Base-by-base conservation (phyloP, 2,797 vertebrate genomes). In the Leuciscus waleckii region DNA sequence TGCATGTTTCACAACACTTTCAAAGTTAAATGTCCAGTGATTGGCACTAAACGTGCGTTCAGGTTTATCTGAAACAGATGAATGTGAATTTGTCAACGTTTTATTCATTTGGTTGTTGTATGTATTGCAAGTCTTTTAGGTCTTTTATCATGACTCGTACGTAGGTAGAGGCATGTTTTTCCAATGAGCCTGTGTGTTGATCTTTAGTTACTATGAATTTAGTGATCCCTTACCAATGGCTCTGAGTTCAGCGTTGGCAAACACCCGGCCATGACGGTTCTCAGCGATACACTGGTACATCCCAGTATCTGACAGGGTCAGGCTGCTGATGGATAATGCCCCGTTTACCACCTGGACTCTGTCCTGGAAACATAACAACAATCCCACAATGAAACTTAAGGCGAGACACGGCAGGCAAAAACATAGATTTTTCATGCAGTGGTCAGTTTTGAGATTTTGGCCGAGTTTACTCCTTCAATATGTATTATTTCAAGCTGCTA, bases 281-380 rank as follows among this genome's bases (percentile, higher is more conserved):
- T 98, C 97, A 0, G 98, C 97, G 74, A 98, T 94, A 7, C 98
- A 99, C 91, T 99, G 98, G 90, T 99, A 99, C 97, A 99, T 98
- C 78, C 97, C 98, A 0, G 97, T 96, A 7, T 99, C 98, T 0
- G 95, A 93, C 83, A 97, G 94, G 79, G 94, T 97, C 90, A 98
- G 90, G 16, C 93, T 94, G 6, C 90, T 93, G 86, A 99, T 97
- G 13, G 95, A 97, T 90, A 99, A 94, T 0, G 93, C 94, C 79
- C 98, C 97, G 37, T 97, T 97, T 89, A 96, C 96, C 5, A 95
- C 95, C 91, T 96, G 96, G 86, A 99, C 91, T 89, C 97, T 96
- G 90, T 96, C 97, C 97, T 99, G 92, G 92, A 89, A 87, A 84
- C 29, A 69, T 26, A 84, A 29, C 51, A 79, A 65, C 49, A 75